These are phyloP conservation scores for Podiceps cristatus DNA, from an alignment of 2,113 vertebrate species.

Conservation along the genomic window DNA sequence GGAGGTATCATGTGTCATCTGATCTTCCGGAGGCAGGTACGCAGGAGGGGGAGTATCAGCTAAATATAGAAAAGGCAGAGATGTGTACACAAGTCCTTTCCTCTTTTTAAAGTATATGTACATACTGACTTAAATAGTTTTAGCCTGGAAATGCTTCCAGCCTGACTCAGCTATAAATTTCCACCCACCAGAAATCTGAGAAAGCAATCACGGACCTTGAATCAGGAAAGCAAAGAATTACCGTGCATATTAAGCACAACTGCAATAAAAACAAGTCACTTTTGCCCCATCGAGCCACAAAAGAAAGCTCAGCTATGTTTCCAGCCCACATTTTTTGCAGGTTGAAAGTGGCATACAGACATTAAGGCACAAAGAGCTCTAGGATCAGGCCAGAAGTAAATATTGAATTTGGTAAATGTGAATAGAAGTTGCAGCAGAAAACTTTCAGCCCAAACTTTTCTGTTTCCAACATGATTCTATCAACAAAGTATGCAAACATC, in stretches of 20 bases:
- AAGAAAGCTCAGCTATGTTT: background rate
- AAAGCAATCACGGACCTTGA: background rate
- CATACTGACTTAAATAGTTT: background rate
- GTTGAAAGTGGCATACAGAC: background rate
- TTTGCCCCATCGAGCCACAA: background rate
- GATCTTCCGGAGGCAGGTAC: slow-evolving; percentile 96
- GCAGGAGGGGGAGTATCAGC: slow-evolving; percentile 96
- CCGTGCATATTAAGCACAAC: background rate
- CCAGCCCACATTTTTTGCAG: background rate
- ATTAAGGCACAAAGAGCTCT: background rate
- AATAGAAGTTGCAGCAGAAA: background rate
- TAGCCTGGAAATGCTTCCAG: slow-evolving; percentile 23
- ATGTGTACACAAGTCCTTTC: background rate
- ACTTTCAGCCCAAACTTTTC: background rate
- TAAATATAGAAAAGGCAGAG: slow-evolving; percentile 48
- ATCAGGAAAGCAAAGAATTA: slow-evolving; percentile 24
- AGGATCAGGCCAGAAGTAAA: background rate
- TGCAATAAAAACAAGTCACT: background rate
- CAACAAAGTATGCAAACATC: background rate
- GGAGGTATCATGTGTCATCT: slow-evolving; percentile 93
- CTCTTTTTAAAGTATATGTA: slow-evolving; percentile 13
- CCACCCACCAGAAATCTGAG: slow-evolving; percentile 33
- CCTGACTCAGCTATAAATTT: slow-evolving; percentile 32
- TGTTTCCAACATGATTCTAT: background rate
- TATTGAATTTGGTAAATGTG: background rate